phyloP scores from a whole-genome alignment of 1,140 invertebrate species.

The Aphaenogaster rudis region DNA sequence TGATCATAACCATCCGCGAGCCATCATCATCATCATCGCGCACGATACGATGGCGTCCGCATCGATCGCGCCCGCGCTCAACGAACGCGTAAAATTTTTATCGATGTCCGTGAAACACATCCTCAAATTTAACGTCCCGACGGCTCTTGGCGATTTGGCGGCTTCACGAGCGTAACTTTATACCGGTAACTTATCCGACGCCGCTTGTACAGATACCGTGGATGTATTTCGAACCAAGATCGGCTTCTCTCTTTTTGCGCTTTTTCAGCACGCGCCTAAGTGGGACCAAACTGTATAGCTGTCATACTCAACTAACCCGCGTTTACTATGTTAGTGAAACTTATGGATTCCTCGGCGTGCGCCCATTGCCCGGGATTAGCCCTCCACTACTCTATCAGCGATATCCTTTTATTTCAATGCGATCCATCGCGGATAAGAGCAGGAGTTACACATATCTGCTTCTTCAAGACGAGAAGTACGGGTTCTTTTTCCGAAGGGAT shows the following conservation, averaged over 20 bases:
- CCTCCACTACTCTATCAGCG: background rate
- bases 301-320: constrained; percentile 29
- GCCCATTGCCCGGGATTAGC: background rate
- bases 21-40: background rate
- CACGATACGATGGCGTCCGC: background rate
- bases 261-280: constrained; percentile 56
- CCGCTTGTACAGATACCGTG: constrained; percentile 57
- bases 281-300: constrained; percentile 9
- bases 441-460: background rate
- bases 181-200: constrained; percentile 68
- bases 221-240: constrained; percentile 46
- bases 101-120: constrained; percentile 54
- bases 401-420: background rate
- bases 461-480: background rate
- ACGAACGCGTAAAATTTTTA: constrained; percentile 71
- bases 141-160: constrained; percentile 52
- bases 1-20: constrained; percentile 62
- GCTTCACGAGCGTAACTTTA: constrained; percentile 68
- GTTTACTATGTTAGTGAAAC: constrained; percentile 25
- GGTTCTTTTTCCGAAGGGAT: background rate
- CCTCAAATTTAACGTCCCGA: constrained; percentile 64
- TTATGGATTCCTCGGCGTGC: background rate
- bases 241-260: constrained; percentile 33
- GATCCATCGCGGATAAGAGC: constrained; percentile 20
- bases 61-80: constrained; percentile 8